A percentile compares a stretch with the other conserved stretches of the same genome.
Conservation (phyloP, 2,113 vertebrate species). For the Cnemophilus loriae region DNA sequence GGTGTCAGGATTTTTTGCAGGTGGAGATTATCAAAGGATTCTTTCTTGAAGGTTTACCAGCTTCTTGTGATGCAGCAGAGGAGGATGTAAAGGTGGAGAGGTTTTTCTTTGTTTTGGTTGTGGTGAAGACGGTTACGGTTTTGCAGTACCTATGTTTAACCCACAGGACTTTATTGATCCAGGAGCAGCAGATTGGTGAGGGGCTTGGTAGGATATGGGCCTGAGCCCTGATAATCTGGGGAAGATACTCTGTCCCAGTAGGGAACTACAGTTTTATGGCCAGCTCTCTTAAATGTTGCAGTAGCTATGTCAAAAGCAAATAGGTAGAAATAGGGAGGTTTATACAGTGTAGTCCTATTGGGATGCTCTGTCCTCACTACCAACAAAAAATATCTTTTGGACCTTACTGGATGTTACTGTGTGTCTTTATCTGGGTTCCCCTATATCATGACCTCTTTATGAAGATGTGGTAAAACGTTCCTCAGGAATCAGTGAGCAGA, state of each 20-base stretch:
- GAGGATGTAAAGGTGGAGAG: background rate
- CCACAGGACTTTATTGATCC: background rate
- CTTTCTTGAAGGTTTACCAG: background rate
- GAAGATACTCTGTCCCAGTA: background rate
- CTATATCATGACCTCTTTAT: background rate
- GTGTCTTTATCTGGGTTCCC: background rate
- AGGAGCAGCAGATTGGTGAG: background rate
- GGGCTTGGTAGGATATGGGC: background rate
- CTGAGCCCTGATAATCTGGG: background rate
- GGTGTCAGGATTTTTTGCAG: background rate
- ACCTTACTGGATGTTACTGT: background rate
- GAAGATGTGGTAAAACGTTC: background rate
- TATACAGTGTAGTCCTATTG: background rate
- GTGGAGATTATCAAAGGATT: background rate
- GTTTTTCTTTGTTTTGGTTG: background rate
- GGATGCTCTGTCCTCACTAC: background rate
- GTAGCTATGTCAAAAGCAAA: background rate
- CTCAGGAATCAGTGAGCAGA: background rate
- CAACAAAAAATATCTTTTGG: background rate
- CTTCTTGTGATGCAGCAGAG: background rate
- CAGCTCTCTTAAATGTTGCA: background rate
- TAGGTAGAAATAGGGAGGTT: background rate
- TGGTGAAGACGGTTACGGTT: background rate
- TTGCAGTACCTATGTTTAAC: background rate
- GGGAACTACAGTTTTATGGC: background rate